A percentile compares a stretch with the other conserved stretches of the same genome.
Evolutionary conservation across 1,140 invertebrate genomes (phyloP).

Genomic region (Matsumurasca onukii): DNA sequence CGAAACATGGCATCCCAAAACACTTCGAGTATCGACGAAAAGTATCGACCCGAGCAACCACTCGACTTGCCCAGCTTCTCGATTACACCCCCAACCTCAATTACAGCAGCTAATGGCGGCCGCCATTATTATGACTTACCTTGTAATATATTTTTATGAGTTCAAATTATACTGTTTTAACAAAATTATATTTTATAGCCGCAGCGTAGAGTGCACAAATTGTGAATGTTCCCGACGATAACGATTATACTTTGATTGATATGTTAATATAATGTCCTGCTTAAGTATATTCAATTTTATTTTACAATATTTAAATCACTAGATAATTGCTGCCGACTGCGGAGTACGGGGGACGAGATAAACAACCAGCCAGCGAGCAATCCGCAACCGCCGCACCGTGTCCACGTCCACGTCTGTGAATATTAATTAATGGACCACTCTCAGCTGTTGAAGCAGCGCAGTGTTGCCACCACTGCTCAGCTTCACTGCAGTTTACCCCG

Average conservation of each 20-base stretch:
- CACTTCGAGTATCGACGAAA: no score
- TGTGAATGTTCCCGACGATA: slow-evolving; percentile 27
- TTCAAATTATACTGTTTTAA: slow-evolving; percentile 35
- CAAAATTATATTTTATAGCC: slow-evolving; percentile 35
- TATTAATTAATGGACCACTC: no score
- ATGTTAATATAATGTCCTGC: slow-evolving; percentile 31
- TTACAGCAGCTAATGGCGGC: not conserved
- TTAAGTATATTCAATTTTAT: slow-evolving; percentile 31
- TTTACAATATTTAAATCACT: slow-evolving; percentile 31
- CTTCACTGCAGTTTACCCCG: no score
- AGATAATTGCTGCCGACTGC: slow-evolving; percentile 11
- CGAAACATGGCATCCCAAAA: no score
- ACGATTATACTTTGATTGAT: slow-evolving; percentile 32
- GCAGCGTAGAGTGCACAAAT: slow-evolving; percentile 10
- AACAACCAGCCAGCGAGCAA: no score
- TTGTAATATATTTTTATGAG: slow-evolving; percentile 36
- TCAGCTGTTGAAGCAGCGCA: no score
- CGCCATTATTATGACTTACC: slow-evolving; percentile 25
- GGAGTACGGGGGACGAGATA: no score
- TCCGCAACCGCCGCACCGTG: no score
- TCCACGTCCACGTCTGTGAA: no score
- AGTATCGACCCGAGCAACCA: no score
- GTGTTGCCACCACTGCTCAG: no score
- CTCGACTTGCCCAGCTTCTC: no score
- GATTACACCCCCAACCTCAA: slow-evolving; percentile 11